Evolutionary conservation across 2,888 invertebrate genomes (phyloP).

Genomic region (Cerastis rubricosa): DNA sequence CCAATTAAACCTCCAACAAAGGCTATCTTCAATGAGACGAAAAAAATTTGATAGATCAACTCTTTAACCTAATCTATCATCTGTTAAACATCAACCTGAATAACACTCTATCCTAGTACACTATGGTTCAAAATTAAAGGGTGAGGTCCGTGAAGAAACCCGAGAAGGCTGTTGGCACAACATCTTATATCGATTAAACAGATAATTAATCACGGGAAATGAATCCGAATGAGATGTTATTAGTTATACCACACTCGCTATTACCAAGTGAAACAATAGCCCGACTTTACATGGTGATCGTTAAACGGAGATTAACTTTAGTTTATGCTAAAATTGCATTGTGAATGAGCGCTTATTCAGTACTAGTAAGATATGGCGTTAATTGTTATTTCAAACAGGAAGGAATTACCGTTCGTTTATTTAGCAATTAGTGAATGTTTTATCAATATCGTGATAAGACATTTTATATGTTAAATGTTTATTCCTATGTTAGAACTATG

Average conservation of each 20-base stretch:
- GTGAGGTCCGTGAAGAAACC: slow-evolving; percentile 70
- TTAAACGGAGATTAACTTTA: slow-evolving; percentile 50
- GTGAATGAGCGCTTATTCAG: slow-evolving; percentile 31
- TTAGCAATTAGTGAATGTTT: slow-evolving; percentile 51
- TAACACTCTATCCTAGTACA: slow-evolving; percentile 50
- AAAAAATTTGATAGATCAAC: slow-evolving; percentile 90
- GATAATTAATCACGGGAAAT: slow-evolving; percentile 91
- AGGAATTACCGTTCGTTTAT: slow-evolving; percentile 46
- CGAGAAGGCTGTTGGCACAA: slow-evolving; percentile 90
- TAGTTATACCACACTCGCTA: slow-evolving; percentile 90
- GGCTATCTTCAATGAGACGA: slow-evolving; percentile 89
- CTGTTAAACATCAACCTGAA: slow-evolving; percentile 62
- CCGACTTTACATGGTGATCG: slow-evolving; percentile 77
- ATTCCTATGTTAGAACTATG: slow-evolving; percentile 36
- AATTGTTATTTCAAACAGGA: slow-evolving; percentile 41
- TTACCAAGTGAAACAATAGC: slow-evolving; percentile 90
- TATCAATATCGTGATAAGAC: slow-evolving; percentile 53
- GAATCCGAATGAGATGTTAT: slow-evolving; percentile 91
- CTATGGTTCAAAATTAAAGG: slow-evolving; percentile 60
- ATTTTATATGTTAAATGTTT: slow-evolving; percentile 63
- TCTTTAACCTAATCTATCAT: slow-evolving; percentile 89
- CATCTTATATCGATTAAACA: slow-evolving; percentile 91
- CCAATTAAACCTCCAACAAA: slow-evolving; percentile 90
- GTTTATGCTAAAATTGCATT: slow-evolving; percentile 28
- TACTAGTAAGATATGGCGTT: slow-evolving; percentile 24